These are phyloP conservation scores for Chelonus insularis DNA, from an alignment of 1,140 invertebrate species.

Conservation along the genomic window DNA sequence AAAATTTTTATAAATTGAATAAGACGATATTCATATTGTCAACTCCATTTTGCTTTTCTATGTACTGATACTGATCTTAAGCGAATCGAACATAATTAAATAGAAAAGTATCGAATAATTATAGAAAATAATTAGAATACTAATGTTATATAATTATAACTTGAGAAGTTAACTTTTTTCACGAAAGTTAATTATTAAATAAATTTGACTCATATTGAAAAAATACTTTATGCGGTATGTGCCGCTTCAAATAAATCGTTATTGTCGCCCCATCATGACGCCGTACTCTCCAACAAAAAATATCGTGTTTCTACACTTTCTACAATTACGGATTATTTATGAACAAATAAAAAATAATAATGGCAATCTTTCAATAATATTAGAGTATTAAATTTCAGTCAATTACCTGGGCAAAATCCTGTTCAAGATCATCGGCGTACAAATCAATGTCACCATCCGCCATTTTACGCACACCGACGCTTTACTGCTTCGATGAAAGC, in stretches of 20 bases:
- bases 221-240: constrained; percentile 23
- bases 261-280: constrained; percentile 37
- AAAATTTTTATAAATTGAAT: no score
- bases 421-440: constrained; percentile 94
- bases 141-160: no score
- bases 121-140: no score
- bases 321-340: constrained; percentile 23
- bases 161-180: no score
- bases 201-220: not conserved
- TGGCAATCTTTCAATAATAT: not conserved
- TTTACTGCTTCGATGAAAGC: constrained; percentile 27
- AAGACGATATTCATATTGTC: no score
- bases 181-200: constrained; percentile 24
- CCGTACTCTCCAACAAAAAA: constrained; percentile 32
- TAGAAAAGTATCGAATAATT: no score
- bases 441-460: constrained; percentile 96
- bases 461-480: constrained; percentile 71
- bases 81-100: no score
- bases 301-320: constrained; percentile 25
- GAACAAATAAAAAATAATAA: constrained; percentile 27
- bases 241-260: constrained; percentile 36
- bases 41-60: no score
- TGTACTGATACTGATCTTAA: no score
- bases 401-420: constrained; percentile 87
- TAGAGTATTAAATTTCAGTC: not conserved